Evolutionary conservation across 2,888 invertebrate genomes (phyloP), one percentile per base, ranked within the genome.

Genomic region (Ceraclea dissimilis): DNA sequence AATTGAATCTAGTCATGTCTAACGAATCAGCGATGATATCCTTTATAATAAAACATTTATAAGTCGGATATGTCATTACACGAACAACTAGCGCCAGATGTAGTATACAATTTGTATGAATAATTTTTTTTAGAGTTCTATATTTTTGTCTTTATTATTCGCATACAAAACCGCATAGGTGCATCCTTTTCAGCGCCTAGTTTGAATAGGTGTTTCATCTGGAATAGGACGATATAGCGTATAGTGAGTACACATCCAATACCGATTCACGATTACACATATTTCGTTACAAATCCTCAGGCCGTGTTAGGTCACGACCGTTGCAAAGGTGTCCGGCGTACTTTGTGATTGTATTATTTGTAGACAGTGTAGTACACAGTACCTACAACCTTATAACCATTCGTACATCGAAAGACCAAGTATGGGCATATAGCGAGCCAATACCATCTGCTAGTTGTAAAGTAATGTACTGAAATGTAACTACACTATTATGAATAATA

Each of bases 281-380:
- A 51, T 52, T 59, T 59, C 54, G 54, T 51, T 57, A 56, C 58
- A 60, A 58, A 58, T 57, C 58, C 58, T 57, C 54, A 54, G 58
- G 44, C 56, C 44, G 56, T 59, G 58, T 58, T 49, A 52, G 58
- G 58, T 58, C 58, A 58, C 55, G 58, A 58, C 52, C 55, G 52
- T 26, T 49, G 58, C 13, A 58, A 52, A 58, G 58, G 58, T 58
- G 58, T 58, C 58, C 55, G 39, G 8, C 31, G 31, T 8, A n/a
- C n/a, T n/a, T n/a, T n/a, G n/a, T n/a, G n/a, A n/a, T n/a, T n/a
- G n/a, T n/a, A n/a, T n/a, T n/a, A n/a, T n/a, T n/a, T 26, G 10
- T 10, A 26, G 26, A 26, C 5, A 26, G 26, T 26, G 26, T 10
- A 10, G 26, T 26, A n/a, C n/a, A n/a, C n/a, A n/a, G 26, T 26